Conservation (phyloP, 2,797 vertebrate species). For the Hirundo rustica region DNA sequence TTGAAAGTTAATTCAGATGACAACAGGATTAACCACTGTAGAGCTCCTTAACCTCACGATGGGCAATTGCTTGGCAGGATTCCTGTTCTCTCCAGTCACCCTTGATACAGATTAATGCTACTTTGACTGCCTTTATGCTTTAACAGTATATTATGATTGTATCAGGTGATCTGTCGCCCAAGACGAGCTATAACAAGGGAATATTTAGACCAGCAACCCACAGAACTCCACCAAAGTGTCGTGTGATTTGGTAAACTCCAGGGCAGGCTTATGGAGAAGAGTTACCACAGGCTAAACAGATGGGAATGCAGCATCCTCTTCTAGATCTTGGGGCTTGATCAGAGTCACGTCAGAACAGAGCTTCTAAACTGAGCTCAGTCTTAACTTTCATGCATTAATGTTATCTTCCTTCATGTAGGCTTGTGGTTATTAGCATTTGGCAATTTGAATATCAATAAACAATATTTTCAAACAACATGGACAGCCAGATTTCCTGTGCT, state of each 20-base stretch:
- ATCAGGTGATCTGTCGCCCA: background rate
- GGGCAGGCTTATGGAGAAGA: background rate
- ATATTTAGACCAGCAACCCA: background rate
- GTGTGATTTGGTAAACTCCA: background rate
- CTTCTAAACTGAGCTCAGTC: background rate
- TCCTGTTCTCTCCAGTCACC: slow-evolving; percentile 50
- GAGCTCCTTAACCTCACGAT: slow-evolving; percentile 53
- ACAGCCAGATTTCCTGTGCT: background rate
- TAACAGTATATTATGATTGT: background rate
- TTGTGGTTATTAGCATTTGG: background rate
- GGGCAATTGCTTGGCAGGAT: slow-evolving; percentile 47
- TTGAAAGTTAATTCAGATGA: slow-evolving; percentile 70
- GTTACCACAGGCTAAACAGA: background rate
- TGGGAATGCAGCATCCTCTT: background rate
- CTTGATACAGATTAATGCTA: background rate
- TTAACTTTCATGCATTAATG: background rate
- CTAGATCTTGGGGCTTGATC: background rate
- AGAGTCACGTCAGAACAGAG: background rate
- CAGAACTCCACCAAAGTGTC: background rate
- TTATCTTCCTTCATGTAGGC: background rate
- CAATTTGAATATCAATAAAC: background rate
- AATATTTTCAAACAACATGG: background rate
- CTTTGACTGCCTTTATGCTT: slow-evolving; percentile 12
- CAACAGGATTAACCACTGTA: slow-evolving; percentile 70
- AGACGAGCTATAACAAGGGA: background rate